phyloP scores from a whole-genome alignment of 2,888 invertebrate species.

The Melinopterus prodromus region DNA sequence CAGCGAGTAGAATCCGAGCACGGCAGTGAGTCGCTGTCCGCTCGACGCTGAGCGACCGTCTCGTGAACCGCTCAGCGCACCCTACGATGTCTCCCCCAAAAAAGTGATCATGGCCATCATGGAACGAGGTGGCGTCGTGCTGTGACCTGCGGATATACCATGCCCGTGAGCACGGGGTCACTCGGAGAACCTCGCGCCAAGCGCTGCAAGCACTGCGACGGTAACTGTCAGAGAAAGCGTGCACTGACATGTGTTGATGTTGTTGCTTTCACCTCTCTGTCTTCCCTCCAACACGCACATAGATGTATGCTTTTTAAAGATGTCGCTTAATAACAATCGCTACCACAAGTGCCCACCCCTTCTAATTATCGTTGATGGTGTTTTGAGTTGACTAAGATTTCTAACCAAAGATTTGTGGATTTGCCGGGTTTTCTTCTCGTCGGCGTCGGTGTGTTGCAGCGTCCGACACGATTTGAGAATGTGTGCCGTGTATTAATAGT shows the following conservation, averaged over 20 bases:
- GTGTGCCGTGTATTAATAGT: conserved; percentile 49
- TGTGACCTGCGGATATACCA: conserved; percentile 56
- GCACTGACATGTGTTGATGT: conserved; percentile 28
- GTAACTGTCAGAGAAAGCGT: conserved; percentile 58
- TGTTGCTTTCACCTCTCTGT: conserved; percentile 5
- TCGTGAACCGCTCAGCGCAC: conserved; percentile 27
- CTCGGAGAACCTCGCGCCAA: conserved; percentile 84
- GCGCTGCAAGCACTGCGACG: conserved; percentile 93
- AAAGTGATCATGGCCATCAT: conserved; percentile 37
- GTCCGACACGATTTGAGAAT: conserved; percentile 46
- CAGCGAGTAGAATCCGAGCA: conserved; percentile 38
- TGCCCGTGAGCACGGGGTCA: conserved; percentile 71
- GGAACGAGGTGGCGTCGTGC: conserved; percentile 51
- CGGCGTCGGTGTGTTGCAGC: conserved; percentile 42
- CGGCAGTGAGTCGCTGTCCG: conserved; percentile 43
- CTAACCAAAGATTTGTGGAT: conserved; percentile 4
- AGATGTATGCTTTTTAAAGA: not conserved
- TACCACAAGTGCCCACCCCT: not conserved
- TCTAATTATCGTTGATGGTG: not conserved
- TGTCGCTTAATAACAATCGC: conserved; percentile 7
- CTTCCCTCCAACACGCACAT: not conserved
- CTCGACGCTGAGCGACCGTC: conserved; percentile 42
- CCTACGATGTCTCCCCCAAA: conserved; percentile 19
- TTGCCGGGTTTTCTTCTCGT: conserved; percentile 29
- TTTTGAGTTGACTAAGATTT: not conserved